Evolutionary conservation across 1,140 invertebrate species (phyloP), one percentile per base, ranked within the genome.

Genomic region (Drosophila auraria): DNA sequence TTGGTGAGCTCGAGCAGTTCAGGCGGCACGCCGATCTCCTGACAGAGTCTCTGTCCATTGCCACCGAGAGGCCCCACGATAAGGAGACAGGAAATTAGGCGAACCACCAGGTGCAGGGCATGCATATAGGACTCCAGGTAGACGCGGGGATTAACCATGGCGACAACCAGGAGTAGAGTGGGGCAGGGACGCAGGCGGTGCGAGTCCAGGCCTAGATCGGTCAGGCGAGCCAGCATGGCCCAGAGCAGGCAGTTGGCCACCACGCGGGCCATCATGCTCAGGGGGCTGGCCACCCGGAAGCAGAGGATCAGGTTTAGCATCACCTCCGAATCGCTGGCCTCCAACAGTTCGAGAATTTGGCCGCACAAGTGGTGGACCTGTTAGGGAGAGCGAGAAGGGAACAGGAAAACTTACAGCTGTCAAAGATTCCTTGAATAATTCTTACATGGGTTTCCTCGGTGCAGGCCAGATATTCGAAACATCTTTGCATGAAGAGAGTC

Each of bases 381-480:
- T 14, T 2, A 3, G n/a, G 3, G 7, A 30, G 5, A n/a, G 1
- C n/a, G 20, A 42, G 8, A 2, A 9, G 6, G 9, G 25, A 44
- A 9, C 27, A 1, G 7, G 7, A 7, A 20, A 20, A 20, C 0
- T 20, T 20, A 30, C 7, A 8, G 27, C 27, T 30, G 33, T 33
- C 2, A 4, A 33, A 33, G 9, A 9, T 33, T 33, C 9, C 27
- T 6, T 27, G 9, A 36, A 36, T 3, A 3, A 36, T 33, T 33
- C 30, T 9, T 23, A 81, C 82, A 20, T 84, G 69, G 15, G 60
- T 86, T 49, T 59, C 82, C 47, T 84, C 82, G 6, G 78, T 74
- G 78, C 82, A 84, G 44, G 82, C 82, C 74, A 84, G 42, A 20
- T 86, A 84, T 23, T 86, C 69, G 25, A 86, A 84, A 30, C 82